Percentiles rank a stretch among this genome's conserved stretches.
These are phyloP conservation scores for Magallana angulata DNA, from an alignment of 1,140 invertebrate species.

Conservation along the genomic window DNA sequence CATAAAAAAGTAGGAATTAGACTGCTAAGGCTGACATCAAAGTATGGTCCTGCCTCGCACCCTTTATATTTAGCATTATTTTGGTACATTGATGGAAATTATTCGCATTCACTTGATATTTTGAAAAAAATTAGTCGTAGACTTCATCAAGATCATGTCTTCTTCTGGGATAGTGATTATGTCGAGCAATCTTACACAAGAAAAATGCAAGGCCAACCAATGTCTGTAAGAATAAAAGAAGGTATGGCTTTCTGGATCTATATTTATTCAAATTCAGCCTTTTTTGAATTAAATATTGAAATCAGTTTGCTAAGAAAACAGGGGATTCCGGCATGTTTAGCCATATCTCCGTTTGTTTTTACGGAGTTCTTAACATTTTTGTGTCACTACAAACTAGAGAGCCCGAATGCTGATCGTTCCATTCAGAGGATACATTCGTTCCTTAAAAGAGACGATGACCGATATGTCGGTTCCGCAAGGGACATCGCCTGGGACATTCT, in stretches of 20 bases:
- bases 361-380: neutral
- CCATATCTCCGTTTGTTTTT: conserved; percentile 4
- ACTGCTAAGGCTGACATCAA: neutral
- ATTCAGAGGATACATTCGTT: neutral
- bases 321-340: neutral
- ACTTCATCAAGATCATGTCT: neutral
- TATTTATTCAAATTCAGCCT: neutral
- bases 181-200: neutral
- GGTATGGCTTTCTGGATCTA: neutral
- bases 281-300: neutral
- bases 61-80: neutral
- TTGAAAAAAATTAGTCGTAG: neutral
- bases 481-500: neutral
- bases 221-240: neutral
- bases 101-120: neutral
- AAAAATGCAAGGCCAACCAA: neutral
- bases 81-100: conserved; percentile 4
- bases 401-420: neutral
- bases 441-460: neutral
- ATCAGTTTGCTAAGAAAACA: neutral
- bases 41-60: neutral
- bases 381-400: neutral
- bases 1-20: neutral
- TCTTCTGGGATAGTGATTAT: neutral
- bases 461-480: neutral